Evolutionary conservation across 2,888 invertebrate genomes (phyloP).

Genomic region (Uropetala carovei): DNA sequence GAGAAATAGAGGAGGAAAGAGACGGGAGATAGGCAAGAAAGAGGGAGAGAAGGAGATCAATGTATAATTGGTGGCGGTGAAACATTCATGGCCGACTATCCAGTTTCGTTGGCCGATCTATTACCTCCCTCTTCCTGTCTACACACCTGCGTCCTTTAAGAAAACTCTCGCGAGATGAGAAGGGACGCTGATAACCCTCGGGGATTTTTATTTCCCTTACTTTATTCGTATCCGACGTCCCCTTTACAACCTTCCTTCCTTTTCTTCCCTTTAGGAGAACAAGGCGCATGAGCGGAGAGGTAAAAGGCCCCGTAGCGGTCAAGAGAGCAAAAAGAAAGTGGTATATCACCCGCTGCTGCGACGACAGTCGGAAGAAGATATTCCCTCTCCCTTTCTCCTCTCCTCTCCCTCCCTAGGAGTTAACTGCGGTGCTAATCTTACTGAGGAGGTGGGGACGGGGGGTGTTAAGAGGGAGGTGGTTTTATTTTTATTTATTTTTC

Average conservation of each 20-base stretch:
- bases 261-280: not conserved
- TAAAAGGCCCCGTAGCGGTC: not conserved
- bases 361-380: not conserved
- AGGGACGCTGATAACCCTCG: not conserved
- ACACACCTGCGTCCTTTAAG: not conserved
- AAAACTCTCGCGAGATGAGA: not conserved
- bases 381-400: not conserved
- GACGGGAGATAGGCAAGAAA: not conserved
- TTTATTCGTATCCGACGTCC: too few species aligned
- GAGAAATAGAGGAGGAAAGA: not conserved
- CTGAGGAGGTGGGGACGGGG: not conserved
- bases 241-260: too few species aligned
- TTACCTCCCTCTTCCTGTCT: not conserved
- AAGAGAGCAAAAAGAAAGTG: not conserved
- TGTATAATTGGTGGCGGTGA: constrained; percentile 23
- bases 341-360: not conserved
- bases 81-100: constrained; percentile 11
- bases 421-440: constrained; percentile 24
- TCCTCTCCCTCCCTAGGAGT: not conserved
- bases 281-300: not conserved
- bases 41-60: not conserved
- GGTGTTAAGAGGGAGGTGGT: not conserved
- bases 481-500: not conserved
- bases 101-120: not conserved
- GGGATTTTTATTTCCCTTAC: not conserved